Base-by-base conservation (phyloP, 2,888 invertebrate species). In the Agonopterix heracliana region DNA sequence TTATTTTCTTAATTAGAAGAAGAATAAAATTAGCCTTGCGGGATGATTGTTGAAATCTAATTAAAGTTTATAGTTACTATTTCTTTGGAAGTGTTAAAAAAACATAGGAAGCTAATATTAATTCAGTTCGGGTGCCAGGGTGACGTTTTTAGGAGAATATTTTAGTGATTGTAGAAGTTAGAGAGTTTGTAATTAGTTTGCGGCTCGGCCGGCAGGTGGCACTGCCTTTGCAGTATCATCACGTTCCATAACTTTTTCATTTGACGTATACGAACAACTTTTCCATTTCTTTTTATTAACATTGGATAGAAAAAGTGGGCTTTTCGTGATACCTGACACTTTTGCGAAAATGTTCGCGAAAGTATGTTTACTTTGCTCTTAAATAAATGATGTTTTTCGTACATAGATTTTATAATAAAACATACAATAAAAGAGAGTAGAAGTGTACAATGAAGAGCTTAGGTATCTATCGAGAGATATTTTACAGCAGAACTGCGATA, bases 191-290 rank as follows among this genome's bases (percentile, higher is more conserved):
- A 87, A 87, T 87, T 87, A 87, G 87, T 87, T 87, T 76, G 66
- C 26, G 66, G 68, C 70, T 71, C 70, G 62, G 61, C 71, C 66
- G 77, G 70, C 81, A 84, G 87, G 83, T 85, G 85, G 75, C 72
- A 54, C 57, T 71, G 76, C 71, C 74, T 84, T 13, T 41, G 41
- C 41, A 88, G 81, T 87, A 86, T 84, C 75, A 80, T 87, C 87
- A 88, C 87, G 87, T 81, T 64, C 79, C 74, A 82, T 84, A 87
- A 88, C 87, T 88, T 88, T 87, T 86, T 86, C 87, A 85, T 87
- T 86, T 86, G 87, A 87, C 81, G 81, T 76, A 78, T 76, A 68
- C 75, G 72, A 69, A 68, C 66, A 83, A 85, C 86, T 87, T 88
- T 85, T 74, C 80, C 83, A 85, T 87, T 86, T 81, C 82, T 83